Conservation (phyloP, 2,888 invertebrate species). For the Sinohyriopsis cumingii region DNA sequence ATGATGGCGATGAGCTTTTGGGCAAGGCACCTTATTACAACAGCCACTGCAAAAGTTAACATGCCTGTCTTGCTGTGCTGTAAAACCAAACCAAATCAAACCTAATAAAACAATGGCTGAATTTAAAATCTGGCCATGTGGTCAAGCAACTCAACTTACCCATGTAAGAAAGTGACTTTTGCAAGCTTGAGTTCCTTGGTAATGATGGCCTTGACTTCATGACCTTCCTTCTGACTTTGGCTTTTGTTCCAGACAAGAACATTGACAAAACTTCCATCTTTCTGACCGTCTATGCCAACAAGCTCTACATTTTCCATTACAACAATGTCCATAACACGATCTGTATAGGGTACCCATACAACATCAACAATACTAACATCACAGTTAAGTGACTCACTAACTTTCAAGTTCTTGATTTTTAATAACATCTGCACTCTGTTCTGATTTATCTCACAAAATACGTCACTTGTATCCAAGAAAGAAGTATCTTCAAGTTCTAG, state of each 20-base stretch:
- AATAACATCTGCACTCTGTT: constrained; percentile 2
- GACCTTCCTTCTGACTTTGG: constrained; percentile 2
- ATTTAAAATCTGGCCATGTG: not conserved
- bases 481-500: no score
- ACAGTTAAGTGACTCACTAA: not conserved
- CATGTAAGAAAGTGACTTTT: constrained; percentile 26
- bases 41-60: not conserved
- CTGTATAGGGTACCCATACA: constrained; percentile 21
- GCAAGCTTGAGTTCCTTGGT: constrained; percentile 17
- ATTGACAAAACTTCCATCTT: constrained; percentile 30
- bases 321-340: constrained; percentile 19
- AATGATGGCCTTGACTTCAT: constrained; percentile 23
- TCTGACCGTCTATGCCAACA: constrained; percentile 17
- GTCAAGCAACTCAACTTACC: constrained; percentile 16
- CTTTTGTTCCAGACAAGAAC: constrained; percentile 6
- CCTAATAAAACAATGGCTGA: not conserved
- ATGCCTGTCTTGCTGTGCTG: not conserved
- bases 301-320: constrained; percentile 32
- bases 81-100: constrained; percentile 3
- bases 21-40: no score
- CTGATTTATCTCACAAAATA: constrained; percentile 1
- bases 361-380: constrained; percentile 15
- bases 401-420: constrained; percentile 4
- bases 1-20: no score
- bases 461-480: not conserved